These are phyloP conservation scores for Palaemon carinicauda DNA, from an alignment of 1,140 invertebrate genomes.

Conservation along the genomic window DNA sequence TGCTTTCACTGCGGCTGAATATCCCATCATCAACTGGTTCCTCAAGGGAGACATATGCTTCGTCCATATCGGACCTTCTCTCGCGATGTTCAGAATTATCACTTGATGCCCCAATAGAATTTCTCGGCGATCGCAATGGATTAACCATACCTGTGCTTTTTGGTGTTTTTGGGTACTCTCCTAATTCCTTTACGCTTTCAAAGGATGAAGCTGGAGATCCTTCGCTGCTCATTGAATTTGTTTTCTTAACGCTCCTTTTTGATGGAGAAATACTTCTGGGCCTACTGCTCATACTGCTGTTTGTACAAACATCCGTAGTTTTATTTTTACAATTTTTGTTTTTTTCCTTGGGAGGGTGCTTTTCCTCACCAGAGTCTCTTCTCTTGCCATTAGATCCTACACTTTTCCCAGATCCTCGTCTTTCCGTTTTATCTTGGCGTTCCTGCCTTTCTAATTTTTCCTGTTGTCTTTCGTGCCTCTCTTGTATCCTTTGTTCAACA, in stretches of 20 bases:
- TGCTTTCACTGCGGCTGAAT: constrained; percentile 54
- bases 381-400: not conserved
- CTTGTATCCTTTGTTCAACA: constrained; percentile 58
- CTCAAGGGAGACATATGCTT: constrained; percentile 58
- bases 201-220: constrained; percentile 48
- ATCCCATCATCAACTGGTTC: constrained; percentile 50
- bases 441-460: constrained; percentile 49
- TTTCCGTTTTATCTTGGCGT: constrained; percentile 36
- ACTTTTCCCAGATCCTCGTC: constrained; percentile 18
- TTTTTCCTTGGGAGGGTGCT: constrained; percentile 7
- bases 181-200: constrained; percentile 51
- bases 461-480: constrained; percentile 55
- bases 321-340: constrained; percentile 25
- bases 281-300: not conserved
- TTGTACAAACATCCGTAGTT: not conserved
- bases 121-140: constrained; percentile 1
- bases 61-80: constrained; percentile 42
- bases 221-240: constrained; percentile 50
- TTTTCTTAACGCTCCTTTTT: constrained; percentile 40
- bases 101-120: constrained; percentile 15
- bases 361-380: constrained; percentile 34
- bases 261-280: constrained; percentile 51
- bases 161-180: not conserved
- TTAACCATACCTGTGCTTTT: not conserved
- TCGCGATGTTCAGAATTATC: constrained; percentile 13